A percentile compares a stretch with the other conserved stretches of the same genome.
Evolutionary conservation across 2,113 vertebrate species (phyloP).

Genomic region (Notothenia coriiceps): DNA sequence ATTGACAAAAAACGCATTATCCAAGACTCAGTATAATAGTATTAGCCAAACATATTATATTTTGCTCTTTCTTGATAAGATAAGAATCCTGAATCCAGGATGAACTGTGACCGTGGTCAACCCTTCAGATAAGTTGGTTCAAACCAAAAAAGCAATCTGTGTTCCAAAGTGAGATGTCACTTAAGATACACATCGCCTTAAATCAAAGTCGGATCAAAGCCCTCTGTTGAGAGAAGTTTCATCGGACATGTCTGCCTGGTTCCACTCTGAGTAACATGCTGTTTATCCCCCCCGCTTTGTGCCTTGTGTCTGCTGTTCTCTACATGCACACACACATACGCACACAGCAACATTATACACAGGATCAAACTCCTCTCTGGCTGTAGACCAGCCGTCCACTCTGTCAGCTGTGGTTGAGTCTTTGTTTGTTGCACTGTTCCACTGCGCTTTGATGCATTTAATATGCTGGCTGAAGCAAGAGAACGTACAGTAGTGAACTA

Average conservation of each 20-base stretch:
- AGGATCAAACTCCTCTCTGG: slow-evolving; percentile 76
- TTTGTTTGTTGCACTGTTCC: slow-evolving; percentile 82
- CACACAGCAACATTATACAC: slow-evolving; percentile 72
- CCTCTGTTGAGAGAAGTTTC: slow-evolving; percentile 67
- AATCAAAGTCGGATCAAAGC: slow-evolving; percentile 77
- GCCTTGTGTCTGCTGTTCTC: slow-evolving; percentile 67
- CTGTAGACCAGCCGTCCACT: slow-evolving; percentile 74
- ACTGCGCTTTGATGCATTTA: slow-evolving; percentile 82
- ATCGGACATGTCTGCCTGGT: slow-evolving; percentile 73
- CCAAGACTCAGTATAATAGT: background rate
- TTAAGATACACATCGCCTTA: slow-evolving; percentile 64
- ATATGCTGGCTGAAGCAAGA: slow-evolving; percentile 71
- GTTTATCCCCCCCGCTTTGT: slow-evolving; percentile 74
- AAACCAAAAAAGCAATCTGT: slow-evolving; percentile 34
- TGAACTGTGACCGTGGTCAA: slow-evolving; percentile 2
- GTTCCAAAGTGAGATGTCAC: slow-evolving; percentile 65
- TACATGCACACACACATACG: slow-evolving; percentile 49
- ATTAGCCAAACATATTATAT: background rate
- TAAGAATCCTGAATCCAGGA: slow-evolving; percentile 11
- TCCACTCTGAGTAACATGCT: slow-evolving; percentile 76
- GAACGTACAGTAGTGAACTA: slow-evolving; percentile 78
- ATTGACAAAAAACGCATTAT: background rate
- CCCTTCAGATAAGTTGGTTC: slow-evolving; percentile 34
- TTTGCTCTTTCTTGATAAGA: slow-evolving; percentile 11
- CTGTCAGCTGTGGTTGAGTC: slow-evolving; percentile 81